Evolutionary conservation across 2,113 vertebrate species (phyloP).

Genomic region (Gnathonemus echidnorhynchus): DNA sequence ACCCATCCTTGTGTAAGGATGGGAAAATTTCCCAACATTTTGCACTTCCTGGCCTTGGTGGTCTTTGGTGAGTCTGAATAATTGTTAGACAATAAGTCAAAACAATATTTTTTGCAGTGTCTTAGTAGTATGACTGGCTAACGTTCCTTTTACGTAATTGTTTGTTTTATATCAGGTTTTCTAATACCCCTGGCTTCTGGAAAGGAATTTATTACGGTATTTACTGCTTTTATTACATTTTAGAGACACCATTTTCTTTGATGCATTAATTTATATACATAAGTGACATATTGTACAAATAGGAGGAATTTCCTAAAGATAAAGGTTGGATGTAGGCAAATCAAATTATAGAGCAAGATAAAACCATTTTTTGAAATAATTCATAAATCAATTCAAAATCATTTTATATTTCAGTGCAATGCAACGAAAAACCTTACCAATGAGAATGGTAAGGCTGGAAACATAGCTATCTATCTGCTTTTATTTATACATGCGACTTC

Average conservation of each 20-base stretch:
- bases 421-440: not conserved
- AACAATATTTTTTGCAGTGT: not conserved
- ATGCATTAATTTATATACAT: not conserved
- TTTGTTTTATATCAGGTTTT: not conserved
- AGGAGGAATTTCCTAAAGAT: not conserved
- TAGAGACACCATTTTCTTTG: not conserved
- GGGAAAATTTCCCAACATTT: not conserved
- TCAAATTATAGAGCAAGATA: not conserved
- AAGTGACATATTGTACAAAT: not conserved
- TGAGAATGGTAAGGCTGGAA: not conserved
- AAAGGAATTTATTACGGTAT: not conserved
- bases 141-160: not conserved
- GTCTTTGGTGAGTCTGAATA: not conserved
- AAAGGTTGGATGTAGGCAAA: not conserved
- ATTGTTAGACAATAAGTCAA: not conserved
- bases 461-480: not conserved
- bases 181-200: not conserved
- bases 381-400: not conserved
- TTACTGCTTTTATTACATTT: not conserved
- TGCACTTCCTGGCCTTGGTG: not conserved
- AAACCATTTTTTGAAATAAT: not conserved
- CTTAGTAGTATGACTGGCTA: not conserved
- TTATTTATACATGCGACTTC: not conserved
- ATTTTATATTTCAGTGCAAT: not conserved
- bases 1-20: not conserved